Conservation (phyloP, 2,888 invertebrate genomes). For the Thumatha senex region DNA sequence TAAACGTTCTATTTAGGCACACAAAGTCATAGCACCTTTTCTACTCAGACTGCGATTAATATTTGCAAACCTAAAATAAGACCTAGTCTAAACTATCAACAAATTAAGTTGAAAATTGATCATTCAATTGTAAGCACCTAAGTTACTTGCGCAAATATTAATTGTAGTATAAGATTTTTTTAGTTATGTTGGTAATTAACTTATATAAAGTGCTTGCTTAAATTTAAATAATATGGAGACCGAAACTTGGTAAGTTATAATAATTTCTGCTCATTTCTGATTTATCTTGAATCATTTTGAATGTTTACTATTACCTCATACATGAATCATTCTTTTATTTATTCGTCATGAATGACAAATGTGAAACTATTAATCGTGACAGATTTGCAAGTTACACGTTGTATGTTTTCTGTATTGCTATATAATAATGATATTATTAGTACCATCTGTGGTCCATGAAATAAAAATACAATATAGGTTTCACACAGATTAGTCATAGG, state of each 20-base stretch:
- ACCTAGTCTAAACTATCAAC: too few species aligned
- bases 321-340: conserved; percentile 4
- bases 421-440: too few species aligned
- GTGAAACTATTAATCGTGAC: conserved; percentile 19
- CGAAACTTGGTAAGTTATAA: conserved; percentile 29
- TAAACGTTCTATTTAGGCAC: neutral
- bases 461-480: too few species aligned
- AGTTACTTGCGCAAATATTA: neutral
- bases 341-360: conserved; percentile 5
- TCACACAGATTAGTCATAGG: too few species aligned
- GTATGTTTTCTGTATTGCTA: too few species aligned
- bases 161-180: neutral
- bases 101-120: neutral
- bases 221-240: conserved; percentile 31
- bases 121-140: neutral
- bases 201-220: conserved; percentile 39
- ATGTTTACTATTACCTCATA: neutral
- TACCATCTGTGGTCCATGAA: neutral
- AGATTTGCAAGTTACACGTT: conserved; percentile 19
- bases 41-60: neutral
- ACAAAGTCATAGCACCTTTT: neutral
- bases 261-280: conserved; percentile 49
- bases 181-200: conserved; percentile 25
- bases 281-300: conserved; percentile 17
- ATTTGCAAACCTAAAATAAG: neutral